Evolutionary conservation across 2,113 vertebrate genomes (phyloP).

Genomic region (Pteropus alecto): DNA sequence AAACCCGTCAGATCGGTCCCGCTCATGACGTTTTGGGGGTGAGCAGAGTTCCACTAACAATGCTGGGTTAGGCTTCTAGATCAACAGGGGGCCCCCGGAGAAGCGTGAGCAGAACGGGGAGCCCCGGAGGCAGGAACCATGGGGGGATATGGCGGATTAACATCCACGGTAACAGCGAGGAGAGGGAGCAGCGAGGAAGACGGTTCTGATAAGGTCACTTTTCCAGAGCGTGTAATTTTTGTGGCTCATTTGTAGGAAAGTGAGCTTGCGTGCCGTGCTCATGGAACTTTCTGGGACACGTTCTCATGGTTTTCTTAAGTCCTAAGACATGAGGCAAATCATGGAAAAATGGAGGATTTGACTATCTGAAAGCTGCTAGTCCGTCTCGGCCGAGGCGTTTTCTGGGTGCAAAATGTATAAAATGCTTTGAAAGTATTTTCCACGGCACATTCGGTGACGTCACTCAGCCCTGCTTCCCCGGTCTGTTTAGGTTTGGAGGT

Average conservation of each 20-base stretch:
- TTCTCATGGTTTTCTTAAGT: constrained; percentile 52
- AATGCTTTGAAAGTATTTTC: constrained; percentile 75
- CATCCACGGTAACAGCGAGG: neutral
- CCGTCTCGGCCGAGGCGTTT: neutral
- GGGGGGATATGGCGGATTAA: fast-evolving
- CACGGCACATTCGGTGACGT: constrained; percentile 71
- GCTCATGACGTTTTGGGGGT: fast-evolving
- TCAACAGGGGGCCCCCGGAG: neutral
- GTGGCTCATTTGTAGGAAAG: constrained; percentile 19
- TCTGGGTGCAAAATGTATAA: constrained; percentile 76
- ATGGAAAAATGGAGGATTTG: neutral
- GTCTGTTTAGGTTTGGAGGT: constrained; percentile 66
- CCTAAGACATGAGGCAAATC: constrained; percentile 2
- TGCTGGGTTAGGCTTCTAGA: neutral
- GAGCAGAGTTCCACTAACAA: neutral
- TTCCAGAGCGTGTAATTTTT: neutral
- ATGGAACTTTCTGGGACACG: neutral
- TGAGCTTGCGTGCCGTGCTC: neutral
- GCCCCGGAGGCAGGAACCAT: neutral
- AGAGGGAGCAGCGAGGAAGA: neutral
- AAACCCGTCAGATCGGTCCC: no score
- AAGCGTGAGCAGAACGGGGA: neutral
- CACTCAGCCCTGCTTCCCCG: constrained; percentile 50
- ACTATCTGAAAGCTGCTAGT: constrained; percentile 27
- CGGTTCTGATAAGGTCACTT: neutral